Percentiles rank a stretch among this genome's conserved stretches.
These are phyloP conservation scores for Alitta virens DNA, from an alignment of 2,888 invertebrate genomes.

Conservation along the genomic window DNA sequence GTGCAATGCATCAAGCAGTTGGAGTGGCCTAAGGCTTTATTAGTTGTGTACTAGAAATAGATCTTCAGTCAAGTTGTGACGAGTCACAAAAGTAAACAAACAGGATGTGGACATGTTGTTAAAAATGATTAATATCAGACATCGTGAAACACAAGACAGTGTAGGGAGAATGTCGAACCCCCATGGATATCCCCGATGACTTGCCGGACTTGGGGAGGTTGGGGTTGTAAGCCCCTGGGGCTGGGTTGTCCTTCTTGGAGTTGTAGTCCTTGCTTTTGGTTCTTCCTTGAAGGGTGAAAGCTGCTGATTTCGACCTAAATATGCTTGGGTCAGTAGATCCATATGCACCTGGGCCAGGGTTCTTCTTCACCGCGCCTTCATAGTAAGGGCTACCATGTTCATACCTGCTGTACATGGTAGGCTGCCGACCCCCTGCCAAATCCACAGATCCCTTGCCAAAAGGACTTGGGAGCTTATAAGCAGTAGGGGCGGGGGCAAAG, in stretches of 20 bases:
- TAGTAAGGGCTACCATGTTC: constrained; percentile 10
- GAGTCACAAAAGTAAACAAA: no score
- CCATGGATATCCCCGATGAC: constrained; percentile 1
- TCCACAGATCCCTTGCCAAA: not conserved
- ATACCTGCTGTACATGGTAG: constrained; percentile 22
- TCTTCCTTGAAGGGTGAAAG: not conserved
- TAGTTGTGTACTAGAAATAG: no score
- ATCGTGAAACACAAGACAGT: constrained; percentile 1
- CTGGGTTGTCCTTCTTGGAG: constrained; percentile 8
- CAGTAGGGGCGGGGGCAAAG: constrained; percentile 4
- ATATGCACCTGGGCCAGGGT: constrained; percentile 13
- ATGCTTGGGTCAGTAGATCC: not conserved
- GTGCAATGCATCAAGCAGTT: no score
- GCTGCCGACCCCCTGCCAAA: constrained; percentile 14
- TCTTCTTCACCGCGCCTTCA: not conserved
- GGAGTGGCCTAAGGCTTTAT: no score
- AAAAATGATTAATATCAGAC: not conserved
- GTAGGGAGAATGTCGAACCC: constrained; percentile 3
- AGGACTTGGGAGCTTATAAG: constrained; percentile 3
- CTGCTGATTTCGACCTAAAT: not conserved
- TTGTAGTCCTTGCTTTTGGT: not conserved
- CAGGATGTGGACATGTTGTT: no score
- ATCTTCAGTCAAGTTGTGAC: no score
- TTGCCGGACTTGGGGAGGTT: constrained; percentile 16
- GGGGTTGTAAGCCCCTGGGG: constrained; percentile 13